Base-by-base conservation (phyloP, 2,797 vertebrate genomes). In the Chelidonichthys spinosus region DNA sequence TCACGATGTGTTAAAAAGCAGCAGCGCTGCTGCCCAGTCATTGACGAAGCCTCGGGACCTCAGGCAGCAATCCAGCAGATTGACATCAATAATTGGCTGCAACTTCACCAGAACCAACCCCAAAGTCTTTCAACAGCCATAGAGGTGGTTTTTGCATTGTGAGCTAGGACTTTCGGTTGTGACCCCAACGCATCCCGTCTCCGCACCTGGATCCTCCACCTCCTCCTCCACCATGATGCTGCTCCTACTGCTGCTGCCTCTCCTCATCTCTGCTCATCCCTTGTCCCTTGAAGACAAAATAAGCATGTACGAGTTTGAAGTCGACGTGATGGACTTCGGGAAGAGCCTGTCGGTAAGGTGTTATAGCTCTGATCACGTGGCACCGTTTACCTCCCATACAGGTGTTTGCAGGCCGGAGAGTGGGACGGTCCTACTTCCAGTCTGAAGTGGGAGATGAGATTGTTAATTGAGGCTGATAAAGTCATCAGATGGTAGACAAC, bases 241-340 rank as follows among this genome's bases (percentile, higher is more conserved):
- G 52, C 25, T 17, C 58, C 52, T 75, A 2, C 60, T 86, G 44
- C 78, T 86, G 47, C 83, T 85, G 72, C 15, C 43, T 52, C 18
- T 85, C 7, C 14, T 73, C 55, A 1, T 75, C 44, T 47, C 15
- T 2, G 18, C 59, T n/a, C n/a, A 33, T 37, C 35, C 5, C 1
- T 7, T 14, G 17, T 44, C 25, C 40, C 10, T 0, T n/a, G 1
- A 4, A 35, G 15, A 14, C 33, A 11, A 0, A 10, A 14, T 0
- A 14, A 1, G 0, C 6, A 0, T 9, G 5, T 0, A 0, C 0
- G 52, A 71, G 25, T 36, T 85, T 5, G 0, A 0, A 0, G 0
- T 0, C 0, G 0, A 39, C 0, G 0, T 85, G n/a, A 0, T 3
- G 0, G 0, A 0, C 0, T 6, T 80, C 7, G 3, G 0, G n/a